Base-by-base conservation (phyloP, 1,140 invertebrate genomes). In the Nephotettix cincticeps region DNA sequence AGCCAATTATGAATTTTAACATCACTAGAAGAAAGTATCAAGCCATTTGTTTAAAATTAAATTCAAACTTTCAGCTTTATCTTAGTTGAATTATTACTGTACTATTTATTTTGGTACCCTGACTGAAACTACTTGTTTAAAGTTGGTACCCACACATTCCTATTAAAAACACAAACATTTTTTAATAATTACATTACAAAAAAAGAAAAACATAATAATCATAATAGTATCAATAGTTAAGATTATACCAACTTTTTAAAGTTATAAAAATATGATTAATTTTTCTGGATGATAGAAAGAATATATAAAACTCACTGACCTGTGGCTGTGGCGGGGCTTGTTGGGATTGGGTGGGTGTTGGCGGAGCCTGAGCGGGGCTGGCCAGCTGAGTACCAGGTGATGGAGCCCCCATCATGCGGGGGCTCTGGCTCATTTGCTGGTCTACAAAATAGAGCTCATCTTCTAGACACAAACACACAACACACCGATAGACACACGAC, bases 291-390 rank as follows among this genome's bases (percentile, higher is more conserved):
- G n/a, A n/a, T n/a, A n/a, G n/a, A n/a, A n/a, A n/a, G n/a, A n/a
- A n/a, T n/a, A n/a, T n/a, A n/a, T n/a, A 43, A 67, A 43, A 30
- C 43, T 19, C 19, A 13, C 43, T 19, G n/a, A 61, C 68, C 71
- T 78, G 76, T 68, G 80, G 78, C 51, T 78, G 79, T 47, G 79
- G 79, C 6, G 75, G 70, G 47, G 74, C 78, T 47, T 79, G 79
- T n/a, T 76, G 70, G 47, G 74, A 66, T 27, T 74, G 47, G 19
- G 56, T 3, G 3, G 13, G 56, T 28, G 21, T 11, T 6, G 21
- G 56, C 11, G 56, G 56, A 27, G 56, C 21, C 27, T 61, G 56
- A 25, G 56, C 13, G 2, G 56, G 56, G 21, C 25, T 25, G 56
- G 13, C 25, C 13, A 14, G 14, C 28, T 14, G 27, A 21, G 13